Percentiles rank a stretch among this genome's conserved stretches.
phyloP scores from a whole-genome alignment of 2,888 invertebrate species.

The Dascillus cervinus region DNA sequence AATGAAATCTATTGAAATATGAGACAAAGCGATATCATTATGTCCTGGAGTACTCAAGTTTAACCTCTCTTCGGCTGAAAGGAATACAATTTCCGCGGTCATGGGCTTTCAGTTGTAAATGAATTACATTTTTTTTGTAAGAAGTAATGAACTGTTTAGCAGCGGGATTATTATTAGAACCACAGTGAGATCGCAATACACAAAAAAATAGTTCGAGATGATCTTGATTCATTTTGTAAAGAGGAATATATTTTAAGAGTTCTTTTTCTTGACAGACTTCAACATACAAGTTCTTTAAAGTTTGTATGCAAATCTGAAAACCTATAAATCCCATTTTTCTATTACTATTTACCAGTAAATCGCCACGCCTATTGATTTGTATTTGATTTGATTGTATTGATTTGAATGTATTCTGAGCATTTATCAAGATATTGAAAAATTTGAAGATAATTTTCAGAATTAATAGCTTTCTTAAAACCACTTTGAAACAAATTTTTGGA shows the following conservation, averaged over 20 bases:
- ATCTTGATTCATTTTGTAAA: slow-evolving; percentile 21
- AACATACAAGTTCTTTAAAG: slow-evolving; percentile 8
- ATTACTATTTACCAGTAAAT: background rate
- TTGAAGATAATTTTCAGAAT: slow-evolving; percentile 3
- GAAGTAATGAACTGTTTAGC: slow-evolving; percentile 16
- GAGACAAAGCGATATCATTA: no score
- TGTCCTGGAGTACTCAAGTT: slow-evolving; percentile 2
- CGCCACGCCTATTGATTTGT: no score
- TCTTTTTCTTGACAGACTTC: no score
- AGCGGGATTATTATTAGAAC: slow-evolving; percentile 20
- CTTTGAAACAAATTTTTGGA: slow-evolving; percentile 13
- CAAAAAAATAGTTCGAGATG: slow-evolving; percentile 21
- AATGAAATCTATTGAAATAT: no score
- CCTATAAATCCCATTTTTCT: slow-evolving; percentile 15
- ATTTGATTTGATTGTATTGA: no score
- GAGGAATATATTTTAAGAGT: slow-evolving; percentile 12
- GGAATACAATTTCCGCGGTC: slow-evolving; percentile 17
- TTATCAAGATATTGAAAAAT: no score
- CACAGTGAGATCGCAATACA: slow-evolving; percentile 12
- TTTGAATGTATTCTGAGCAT: no score
- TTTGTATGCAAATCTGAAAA: slow-evolving; percentile 2
- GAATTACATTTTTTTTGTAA: slow-evolving; percentile 19
- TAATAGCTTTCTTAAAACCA: slow-evolving; percentile 13
- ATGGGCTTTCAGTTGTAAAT: slow-evolving; percentile 11
- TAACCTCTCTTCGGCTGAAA: background rate